These are phyloP conservation scores for Peromyscus attwateri DNA, from an alignment of 2,797 vertebrate species.

Conservation along the genomic window DNA sequence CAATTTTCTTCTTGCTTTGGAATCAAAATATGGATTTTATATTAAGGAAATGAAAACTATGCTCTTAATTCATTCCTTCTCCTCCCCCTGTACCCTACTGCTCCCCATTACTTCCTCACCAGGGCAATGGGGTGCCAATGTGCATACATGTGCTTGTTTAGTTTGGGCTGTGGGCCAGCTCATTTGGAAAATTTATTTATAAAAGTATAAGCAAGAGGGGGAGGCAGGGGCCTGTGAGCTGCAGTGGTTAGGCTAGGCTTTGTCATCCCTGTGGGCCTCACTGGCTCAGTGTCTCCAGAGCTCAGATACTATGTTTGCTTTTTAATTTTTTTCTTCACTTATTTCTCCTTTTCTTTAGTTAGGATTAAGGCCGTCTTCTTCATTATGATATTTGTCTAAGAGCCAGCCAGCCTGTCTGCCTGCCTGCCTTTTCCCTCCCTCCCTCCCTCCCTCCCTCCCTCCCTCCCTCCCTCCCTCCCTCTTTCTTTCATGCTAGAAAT, in stretches of 20 bases:
- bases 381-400: not conserved
- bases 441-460: not conserved
- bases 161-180: not conserved
- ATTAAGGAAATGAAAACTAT: not conserved
- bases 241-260: rapidly evolving
- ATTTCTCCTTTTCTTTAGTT: not conserved
- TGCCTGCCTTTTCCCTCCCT: not conserved
- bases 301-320: not conserved
- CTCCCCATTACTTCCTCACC: not conserved
- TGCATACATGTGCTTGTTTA: not conserved
- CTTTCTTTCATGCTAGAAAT: not conserved
- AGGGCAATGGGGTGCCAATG: too few species aligned
- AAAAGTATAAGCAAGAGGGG: not conserved
- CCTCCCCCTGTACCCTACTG: not conserved
- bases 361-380: not conserved
- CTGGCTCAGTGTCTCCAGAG: not conserved
- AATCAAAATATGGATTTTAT: slow-evolving; percentile 43
- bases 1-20: slow-evolving; percentile 24
- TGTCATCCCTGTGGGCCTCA: rapidly evolving
- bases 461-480: not conserved
- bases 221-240: too few species aligned
- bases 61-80: slow-evolving; percentile 25
- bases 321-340: not conserved
- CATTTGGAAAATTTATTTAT: not conserved
- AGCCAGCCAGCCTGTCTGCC: not conserved